A percentile compares a stretch with the other conserved stretches of the same genome.
Conservation (phyloP, 2,888 invertebrate species). For the Campoplex nolae region DNA sequence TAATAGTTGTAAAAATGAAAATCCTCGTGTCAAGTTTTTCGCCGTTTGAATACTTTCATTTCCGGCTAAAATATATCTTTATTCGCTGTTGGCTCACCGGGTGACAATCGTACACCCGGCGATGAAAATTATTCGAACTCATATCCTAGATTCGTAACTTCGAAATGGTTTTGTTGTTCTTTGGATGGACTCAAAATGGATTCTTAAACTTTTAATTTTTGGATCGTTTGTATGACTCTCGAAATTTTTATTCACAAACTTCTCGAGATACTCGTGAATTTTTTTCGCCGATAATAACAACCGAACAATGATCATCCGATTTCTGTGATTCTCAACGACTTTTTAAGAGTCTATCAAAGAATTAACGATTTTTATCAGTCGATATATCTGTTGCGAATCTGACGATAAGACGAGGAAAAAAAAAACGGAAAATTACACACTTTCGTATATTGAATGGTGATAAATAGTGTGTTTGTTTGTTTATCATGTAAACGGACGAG, state of each 20-base stretch:
- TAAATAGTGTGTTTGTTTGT: conserved; percentile 13
- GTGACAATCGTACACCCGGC: background rate
- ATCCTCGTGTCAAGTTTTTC: conserved; percentile 9
- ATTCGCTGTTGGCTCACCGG: background rate
- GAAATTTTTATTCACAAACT: background rate
- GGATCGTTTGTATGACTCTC: background rate
- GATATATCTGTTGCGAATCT: background rate
- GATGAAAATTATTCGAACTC: background rate
- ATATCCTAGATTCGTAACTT: background rate
- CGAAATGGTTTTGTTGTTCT: background rate
- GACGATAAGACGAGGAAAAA: background rate
- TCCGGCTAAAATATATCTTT: background rate
- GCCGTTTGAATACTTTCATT: background rate
- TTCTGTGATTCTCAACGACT: background rate
- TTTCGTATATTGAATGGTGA: conserved; percentile 14
- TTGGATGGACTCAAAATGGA: background rate
- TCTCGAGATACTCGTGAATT: background rate
- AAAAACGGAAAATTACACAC: background rate
- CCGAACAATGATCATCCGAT: background rate
- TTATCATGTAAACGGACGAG: background rate
- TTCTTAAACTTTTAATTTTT: background rate
- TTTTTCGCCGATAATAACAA: background rate
- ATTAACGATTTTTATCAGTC: background rate
- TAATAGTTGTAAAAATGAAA: conserved; percentile 28
- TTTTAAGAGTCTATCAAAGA: background rate